A percentile compares a stretch with the other conserved stretches of the same genome.
phyloP scores from a whole-genome alignment of 2,113 vertebrate species.

The Scytalopus superciliaris region DNA sequence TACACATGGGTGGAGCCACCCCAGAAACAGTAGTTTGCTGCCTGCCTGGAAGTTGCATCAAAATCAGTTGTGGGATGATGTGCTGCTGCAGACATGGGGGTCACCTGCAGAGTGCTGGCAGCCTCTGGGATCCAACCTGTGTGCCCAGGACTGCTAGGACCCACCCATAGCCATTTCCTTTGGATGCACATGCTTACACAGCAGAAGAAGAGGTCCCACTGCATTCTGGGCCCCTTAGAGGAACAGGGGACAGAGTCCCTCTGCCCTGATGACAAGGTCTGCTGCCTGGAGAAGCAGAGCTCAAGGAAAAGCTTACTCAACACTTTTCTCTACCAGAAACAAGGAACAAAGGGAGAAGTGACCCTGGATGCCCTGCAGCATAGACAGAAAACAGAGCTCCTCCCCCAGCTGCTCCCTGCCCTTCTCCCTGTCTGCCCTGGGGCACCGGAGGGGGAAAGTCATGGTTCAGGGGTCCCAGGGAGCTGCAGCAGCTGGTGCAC shows the following conservation, averaged over 20 bases:
- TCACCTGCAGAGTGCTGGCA: neutral
- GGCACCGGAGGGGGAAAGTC: neutral
- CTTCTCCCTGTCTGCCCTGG: fast-evolving
- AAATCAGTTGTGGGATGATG: fast-evolving
- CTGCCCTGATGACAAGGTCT: neutral
- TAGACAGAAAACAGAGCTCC: neutral
- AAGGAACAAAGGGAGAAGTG: neutral
- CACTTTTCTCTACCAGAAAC: neutral
- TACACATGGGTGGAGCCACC: fast-evolving
- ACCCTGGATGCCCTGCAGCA: neutral
- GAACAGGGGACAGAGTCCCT: neutral
- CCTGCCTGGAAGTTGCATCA: fast-evolving
- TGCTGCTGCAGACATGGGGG: neutral
- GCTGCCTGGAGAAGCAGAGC: neutral
- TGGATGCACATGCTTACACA: fast-evolving
- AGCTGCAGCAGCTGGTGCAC: neutral
- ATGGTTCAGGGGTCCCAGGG: fast-evolving
- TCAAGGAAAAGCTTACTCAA: neutral
- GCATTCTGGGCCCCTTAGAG: neutral
- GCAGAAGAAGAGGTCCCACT: neutral
- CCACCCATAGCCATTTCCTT: neutral
- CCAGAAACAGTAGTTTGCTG: neutral
- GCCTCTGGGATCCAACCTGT: neutral
- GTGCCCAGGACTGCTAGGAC: neutral
- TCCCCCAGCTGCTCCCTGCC: neutral